Evolutionary conservation across 2,888 invertebrate species (phyloP), one percentile per base, ranked within the genome.

Genomic region (Himalopsyche kuldschensis): DNA sequence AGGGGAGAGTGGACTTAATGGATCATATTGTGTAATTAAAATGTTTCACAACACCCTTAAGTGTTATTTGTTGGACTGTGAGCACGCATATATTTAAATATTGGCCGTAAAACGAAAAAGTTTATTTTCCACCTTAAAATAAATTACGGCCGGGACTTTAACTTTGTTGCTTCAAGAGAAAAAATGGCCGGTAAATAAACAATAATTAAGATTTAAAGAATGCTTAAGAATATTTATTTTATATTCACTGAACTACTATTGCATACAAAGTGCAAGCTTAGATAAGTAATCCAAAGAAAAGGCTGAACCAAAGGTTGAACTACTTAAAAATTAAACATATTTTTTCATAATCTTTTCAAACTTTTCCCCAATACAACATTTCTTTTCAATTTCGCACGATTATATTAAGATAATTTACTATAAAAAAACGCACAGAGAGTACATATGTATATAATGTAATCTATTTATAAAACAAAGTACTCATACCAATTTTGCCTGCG

Each of bases 11-110:
- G 15, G 69, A 30, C 69, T 69, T 76, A 76, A 76, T 76, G 76
- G 76, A 76, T 76, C 76, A 76, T 76, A 76, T 76, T 35, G 76
- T 76, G 76, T 76, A 76, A 76, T 76, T 76, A 76, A 76, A 76
- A 41, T 41, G 76, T 76, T 76, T 76, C 76, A 41, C 41, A 76
- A 76, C 76, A 76, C 76, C 76, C 32, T 32, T 76, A 41, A 41
- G 35, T 76, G 27, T 69, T 69, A 69, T 69, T 69, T 69, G 69
- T 69, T 69, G 69, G 69, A 69, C 27, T 69, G 69, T 69, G 69
- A 69, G 69, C 15, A 69, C 69, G 69, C 69, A 69, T 69, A 69
- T 69, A 69, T 69, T 69, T 69, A 69, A 69, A 69, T 69, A 69
- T 69, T 69, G 69, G 69, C 24, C 69, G 27, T 69, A 30, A 69